phyloP scores from a whole-genome alignment of 1,140 invertebrate genomes.

The Coenobita brevimanus region DNA sequence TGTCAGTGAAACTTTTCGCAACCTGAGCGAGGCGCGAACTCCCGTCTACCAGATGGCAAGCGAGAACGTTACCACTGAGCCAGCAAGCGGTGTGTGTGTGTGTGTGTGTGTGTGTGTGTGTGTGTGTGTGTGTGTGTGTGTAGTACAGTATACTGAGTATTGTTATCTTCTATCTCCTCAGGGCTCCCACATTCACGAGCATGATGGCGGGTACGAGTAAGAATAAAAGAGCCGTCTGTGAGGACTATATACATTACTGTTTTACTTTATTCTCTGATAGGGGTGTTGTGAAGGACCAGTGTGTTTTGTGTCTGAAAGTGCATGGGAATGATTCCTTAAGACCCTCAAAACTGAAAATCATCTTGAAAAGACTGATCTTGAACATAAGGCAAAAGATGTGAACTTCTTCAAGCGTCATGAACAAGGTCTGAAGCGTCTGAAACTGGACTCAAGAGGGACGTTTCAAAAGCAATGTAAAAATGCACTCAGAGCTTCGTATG shows the following conservation, averaged over 20 bases:
- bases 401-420: slow-evolving; percentile 10
- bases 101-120: no score
- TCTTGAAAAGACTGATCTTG: not conserved
- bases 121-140: not conserved
- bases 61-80: no score
- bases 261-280: slow-evolving; percentile 21
- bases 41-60: no score
- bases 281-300: slow-evolving; percentile 4
- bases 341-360: no score
- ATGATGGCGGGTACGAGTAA: slow-evolving; percentile 5
- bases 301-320: slow-evolving; percentile 16
- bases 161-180: slow-evolving; percentile 5
- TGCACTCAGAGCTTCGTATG: no score
- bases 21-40: no score
- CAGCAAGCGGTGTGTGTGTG: no score
- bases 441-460: slow-evolving; percentile 8
- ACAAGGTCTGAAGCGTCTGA: not conserved
- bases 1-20: no score
- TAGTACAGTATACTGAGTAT: not conserved
- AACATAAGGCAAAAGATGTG: not conserved
- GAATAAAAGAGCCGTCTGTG: not conserved
- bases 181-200: not conserved
- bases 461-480: slow-evolving; percentile 10
- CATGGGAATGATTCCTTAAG: not conserved
- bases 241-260: slow-evolving; percentile 1